A percentile compares a stretch with the other conserved stretches of the same genome.
Evolutionary conservation across 2,113 vertebrate species (phyloP).

Genomic region (Mobula hypostoma): DNA sequence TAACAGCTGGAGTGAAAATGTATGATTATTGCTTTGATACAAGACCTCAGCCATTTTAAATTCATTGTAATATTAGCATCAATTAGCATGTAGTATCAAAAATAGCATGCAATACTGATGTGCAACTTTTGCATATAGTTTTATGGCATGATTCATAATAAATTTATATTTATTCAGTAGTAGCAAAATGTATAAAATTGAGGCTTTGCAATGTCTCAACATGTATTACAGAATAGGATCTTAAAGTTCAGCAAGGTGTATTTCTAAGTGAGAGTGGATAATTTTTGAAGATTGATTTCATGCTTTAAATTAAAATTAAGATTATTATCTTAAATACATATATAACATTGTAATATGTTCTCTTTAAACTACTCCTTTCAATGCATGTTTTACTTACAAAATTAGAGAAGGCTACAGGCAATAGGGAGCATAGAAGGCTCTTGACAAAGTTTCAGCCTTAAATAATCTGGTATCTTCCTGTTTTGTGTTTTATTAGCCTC

Average conservation of each 20-base stretch:
- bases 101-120: conserved; percentile 81
- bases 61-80: conserved; percentile 61
- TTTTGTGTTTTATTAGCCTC: conserved; percentile 58
- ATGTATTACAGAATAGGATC: conserved; percentile 21
- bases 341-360: conserved; percentile 58
- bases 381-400: conserved; percentile 80
- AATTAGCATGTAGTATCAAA: conserved; percentile 73
- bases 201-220: conserved; percentile 47
- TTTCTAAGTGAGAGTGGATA: conserved; percentile 44
- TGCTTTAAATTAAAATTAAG: conserved; percentile 36
- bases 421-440: conserved; percentile 37
- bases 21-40: conserved; percentile 58
- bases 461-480: conserved; percentile 70
- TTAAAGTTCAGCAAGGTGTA: conserved; percentile 10
- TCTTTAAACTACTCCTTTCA: conserved; percentile 66
- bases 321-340: conserved; percentile 42
- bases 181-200: conserved; percentile 47
- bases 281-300: conserved; percentile 47
- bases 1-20: conserved; percentile 43
- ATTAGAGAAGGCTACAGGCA: conserved; percentile 48
- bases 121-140: conserved; percentile 65
- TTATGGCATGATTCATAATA: conserved; percentile 82
- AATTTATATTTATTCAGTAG: conserved; percentile 67
- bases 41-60: conserved; percentile 56
- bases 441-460: conserved; percentile 66